Conservation (phyloP, 2,888 invertebrate genomes). For the Stenoptilia bipunctidactyla region DNA sequence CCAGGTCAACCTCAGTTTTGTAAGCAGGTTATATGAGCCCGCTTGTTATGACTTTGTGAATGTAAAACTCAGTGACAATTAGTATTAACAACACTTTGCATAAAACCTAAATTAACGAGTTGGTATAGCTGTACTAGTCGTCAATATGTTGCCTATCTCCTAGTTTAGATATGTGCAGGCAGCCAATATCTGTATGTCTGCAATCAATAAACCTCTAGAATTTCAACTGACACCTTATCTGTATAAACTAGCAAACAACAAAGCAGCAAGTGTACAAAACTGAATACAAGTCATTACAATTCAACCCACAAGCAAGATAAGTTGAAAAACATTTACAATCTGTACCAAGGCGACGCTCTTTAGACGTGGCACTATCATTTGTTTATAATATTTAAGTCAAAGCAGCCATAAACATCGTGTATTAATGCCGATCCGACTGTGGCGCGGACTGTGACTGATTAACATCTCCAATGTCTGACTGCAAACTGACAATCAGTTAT, state of each 20-base stretch:
- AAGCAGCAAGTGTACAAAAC: background rate
- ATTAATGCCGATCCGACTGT: constrained; percentile 5
- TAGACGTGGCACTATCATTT: constrained; percentile 1
- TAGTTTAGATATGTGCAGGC: too few relatives aligned
- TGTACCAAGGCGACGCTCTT: constrained; percentile 18
- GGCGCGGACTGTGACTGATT: background rate
- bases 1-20: too few relatives aligned
- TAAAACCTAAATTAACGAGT: too few relatives aligned
- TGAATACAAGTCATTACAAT: background rate
- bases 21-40: too few relatives aligned
- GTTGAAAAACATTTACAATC: constrained; percentile 1
- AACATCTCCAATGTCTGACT: background rate
- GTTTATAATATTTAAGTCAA: constrained; percentile 23
- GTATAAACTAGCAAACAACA: background rate
- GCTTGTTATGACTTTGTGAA: too few relatives aligned
- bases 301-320: background rate
- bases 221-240: too few relatives aligned
- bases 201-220: too few relatives aligned
- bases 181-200: too few relatives aligned
- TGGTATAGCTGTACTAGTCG: too few relatives aligned
- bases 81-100: too few relatives aligned
- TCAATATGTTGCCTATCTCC: too few relatives aligned
- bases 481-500: background rate
- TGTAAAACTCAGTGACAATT: too few relatives aligned
- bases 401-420: constrained; percentile 41